These are phyloP conservation scores for Lycodopsis pacificus DNA, from an alignment of 2,797 vertebrate species.

Conservation along the genomic window DNA sequence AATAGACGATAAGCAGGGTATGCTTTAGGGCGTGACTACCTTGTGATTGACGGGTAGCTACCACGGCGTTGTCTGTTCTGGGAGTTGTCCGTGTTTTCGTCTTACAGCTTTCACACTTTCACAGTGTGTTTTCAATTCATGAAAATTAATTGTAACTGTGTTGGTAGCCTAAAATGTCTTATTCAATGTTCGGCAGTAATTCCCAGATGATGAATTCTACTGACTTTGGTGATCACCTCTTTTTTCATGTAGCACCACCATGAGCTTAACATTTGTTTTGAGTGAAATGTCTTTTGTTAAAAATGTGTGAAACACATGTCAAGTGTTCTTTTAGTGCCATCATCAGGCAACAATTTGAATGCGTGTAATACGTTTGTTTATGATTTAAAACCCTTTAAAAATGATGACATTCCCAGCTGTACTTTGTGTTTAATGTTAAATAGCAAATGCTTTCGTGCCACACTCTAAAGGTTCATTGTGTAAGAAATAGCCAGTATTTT, in stretches of 20 bases:
- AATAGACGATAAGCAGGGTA: not conserved
- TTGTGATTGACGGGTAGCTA: not conserved
- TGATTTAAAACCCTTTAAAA: not conserved
- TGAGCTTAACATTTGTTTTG: not conserved
- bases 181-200: not conserved
- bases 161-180: not conserved
- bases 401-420: not conserved
- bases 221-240: not conserved
- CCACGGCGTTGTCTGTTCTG: too few species aligned
- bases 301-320: not conserved
- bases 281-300: not conserved
- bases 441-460: too few species aligned
- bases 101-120: not conserved
- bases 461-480: too few species aligned
- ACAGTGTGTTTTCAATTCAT: not conserved
- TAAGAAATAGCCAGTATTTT: too few species aligned
- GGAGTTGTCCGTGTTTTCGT: not conserved
- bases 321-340: not conserved
- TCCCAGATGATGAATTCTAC: not conserved
- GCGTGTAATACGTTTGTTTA: not conserved
- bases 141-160: not conserved
- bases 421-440: not conserved
- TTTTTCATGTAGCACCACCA: not conserved
- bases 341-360: not conserved
- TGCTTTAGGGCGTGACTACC: not conserved